A percentile compares a stretch with the other conserved stretches of the same genome.
Evolutionary conservation across 2,797 vertebrate genomes (phyloP).

Genomic region (Oryzias dopingdopingensis): DNA sequence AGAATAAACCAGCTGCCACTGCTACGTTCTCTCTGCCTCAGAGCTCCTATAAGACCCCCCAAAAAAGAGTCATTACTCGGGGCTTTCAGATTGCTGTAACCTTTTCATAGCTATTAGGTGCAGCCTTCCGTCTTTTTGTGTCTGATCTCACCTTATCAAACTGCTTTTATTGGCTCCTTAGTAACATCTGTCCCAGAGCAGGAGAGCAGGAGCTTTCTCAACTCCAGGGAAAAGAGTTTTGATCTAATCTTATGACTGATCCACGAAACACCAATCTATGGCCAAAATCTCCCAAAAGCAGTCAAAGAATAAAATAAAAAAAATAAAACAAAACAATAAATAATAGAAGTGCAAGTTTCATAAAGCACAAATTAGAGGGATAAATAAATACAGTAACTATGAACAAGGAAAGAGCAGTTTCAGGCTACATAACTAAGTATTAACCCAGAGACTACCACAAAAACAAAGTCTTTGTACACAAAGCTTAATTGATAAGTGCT

Average conservation of each 20-base stretch:
- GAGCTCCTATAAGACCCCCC: constrained; percentile 37
- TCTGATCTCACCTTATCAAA: not conserved
- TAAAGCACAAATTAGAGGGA: too few relatives aligned
- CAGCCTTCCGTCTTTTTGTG: not conserved
- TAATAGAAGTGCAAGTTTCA: not conserved
- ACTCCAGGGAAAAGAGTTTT: not conserved
- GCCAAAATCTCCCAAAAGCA: too few relatives aligned
- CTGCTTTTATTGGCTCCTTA: not conserved
- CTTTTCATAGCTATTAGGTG: not conserved
- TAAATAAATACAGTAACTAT: too few relatives aligned
- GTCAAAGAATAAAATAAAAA: not conserved
- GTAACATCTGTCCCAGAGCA: not conserved
- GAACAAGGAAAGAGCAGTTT: constrained; percentile 8
- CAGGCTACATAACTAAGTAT: constrained; percentile 28
- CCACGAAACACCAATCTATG: not conserved
- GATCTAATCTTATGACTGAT: not conserved
- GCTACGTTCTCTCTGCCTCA: constrained; percentile 11
- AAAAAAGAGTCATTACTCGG: constrained; percentile 42
- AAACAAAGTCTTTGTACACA: constrained; percentile 58
- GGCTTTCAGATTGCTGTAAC: not conserved
- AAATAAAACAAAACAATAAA: not conserved
- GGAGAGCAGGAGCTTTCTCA: not conserved
- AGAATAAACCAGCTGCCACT: not conserved
- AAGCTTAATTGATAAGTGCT: constrained; percentile 60
- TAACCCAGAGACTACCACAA: constrained; percentile 18